phyloP scores from a whole-genome alignment of 30 jellyfish, hydroid and myxozoan genomes.

The Aurelia aurita complex sp. Pacific region DNA sequence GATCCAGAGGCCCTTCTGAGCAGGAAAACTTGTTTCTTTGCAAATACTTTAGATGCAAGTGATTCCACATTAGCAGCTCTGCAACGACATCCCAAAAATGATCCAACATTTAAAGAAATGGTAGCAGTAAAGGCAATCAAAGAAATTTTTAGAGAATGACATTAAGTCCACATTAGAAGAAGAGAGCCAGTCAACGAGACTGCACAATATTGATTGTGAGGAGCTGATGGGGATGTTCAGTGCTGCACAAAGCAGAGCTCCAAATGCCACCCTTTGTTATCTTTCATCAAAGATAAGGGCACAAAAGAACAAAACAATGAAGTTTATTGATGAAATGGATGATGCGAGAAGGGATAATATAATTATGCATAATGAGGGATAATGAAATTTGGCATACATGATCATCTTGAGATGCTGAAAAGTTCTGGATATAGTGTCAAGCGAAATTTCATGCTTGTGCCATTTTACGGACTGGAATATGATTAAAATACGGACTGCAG shows the following conservation, averaged over 20 bases:
- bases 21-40: constrained; percentile 10
- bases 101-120: constrained; percentile 8
- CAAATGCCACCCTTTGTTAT: constrained; percentile 18
- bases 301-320: constrained; percentile 11
- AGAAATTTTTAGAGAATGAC: too few relatives aligned
- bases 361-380: too few relatives aligned
- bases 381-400: too few relatives aligned
- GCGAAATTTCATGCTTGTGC: too few relatives aligned
- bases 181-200: constrained; percentile 21
- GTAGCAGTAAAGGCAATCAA: background rate
- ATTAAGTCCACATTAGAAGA: background rate
- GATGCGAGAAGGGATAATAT: too few relatives aligned
- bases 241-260: constrained; percentile 47
- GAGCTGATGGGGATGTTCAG: constrained; percentile 45
- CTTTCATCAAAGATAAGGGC: constrained; percentile 23
- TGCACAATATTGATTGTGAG: constrained; percentile 30
- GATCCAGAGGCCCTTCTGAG: constrained; percentile 27
- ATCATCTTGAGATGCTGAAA: too few relatives aligned
- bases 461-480: too few relatives aligned
- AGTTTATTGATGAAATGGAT: too few relatives aligned
- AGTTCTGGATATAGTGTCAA: too few relatives aligned
- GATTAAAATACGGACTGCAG: too few relatives aligned
- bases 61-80: constrained; percentile 31
- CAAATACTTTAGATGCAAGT: constrained; percentile 22
- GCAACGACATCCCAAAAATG: constrained; percentile 12